Evolutionary conservation across 2,797 vertebrate species (phyloP).

Genomic region (Strix occidentalis): DNA sequence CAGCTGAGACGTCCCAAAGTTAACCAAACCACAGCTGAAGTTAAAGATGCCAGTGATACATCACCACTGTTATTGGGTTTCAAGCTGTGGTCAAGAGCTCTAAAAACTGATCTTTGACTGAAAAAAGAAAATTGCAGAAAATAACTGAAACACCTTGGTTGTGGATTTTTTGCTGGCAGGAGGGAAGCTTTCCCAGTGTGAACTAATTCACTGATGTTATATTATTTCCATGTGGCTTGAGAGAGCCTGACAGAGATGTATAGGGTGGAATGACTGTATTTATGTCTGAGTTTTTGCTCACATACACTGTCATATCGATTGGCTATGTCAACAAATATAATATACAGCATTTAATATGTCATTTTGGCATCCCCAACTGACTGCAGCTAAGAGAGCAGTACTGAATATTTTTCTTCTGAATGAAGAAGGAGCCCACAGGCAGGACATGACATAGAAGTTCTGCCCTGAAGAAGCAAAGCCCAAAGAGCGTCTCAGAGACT

Average conservation of each 20-base stretch:
- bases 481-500: background rate
- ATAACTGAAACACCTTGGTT: background rate
- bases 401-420: background rate
- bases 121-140: background rate
- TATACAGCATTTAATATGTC: background rate
- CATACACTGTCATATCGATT: background rate
- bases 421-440: background rate
- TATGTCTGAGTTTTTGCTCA: background rate
- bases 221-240: background rate
- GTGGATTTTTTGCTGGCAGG: background rate
- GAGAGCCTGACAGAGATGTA: background rate
- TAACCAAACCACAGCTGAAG: background rate
- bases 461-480: background rate
- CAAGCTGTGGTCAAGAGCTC: background rate
- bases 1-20: background rate
- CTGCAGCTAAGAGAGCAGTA: background rate
- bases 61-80: background rate
- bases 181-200: background rate
- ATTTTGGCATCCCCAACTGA: background rate
- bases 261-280: background rate
- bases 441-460: background rate
- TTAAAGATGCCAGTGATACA: background rate
- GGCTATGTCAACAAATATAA: background rate
- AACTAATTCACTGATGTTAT: background rate
- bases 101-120: background rate